These are phyloP conservation scores for Graphium colonna DNA, from an alignment of 2,888 invertebrate species.

Conservation along the genomic window DNA sequence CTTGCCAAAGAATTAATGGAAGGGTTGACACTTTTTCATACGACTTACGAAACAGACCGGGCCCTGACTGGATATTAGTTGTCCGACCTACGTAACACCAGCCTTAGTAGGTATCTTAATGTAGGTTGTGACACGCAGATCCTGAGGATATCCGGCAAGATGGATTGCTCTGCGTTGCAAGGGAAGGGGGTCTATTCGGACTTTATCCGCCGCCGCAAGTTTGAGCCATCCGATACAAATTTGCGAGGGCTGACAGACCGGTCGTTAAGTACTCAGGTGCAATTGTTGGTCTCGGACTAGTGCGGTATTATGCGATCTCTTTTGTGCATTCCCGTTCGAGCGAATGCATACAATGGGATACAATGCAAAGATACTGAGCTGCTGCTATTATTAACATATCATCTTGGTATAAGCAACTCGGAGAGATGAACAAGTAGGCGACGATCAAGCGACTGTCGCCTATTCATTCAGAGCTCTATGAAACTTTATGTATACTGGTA, in stretches of 20 bases:
- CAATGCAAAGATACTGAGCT: neutral
- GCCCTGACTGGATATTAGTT: neutral
- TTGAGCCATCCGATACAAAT: slow-evolving; percentile 38
- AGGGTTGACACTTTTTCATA: slow-evolving; percentile 8
- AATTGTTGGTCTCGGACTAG: neutral
- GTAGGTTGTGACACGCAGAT: slow-evolving; percentile 29
- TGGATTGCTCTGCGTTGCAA: slow-evolving; percentile 29
- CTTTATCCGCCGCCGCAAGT: slow-evolving; percentile 24
- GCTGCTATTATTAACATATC: too few species aligned
- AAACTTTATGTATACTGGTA: too few species aligned
- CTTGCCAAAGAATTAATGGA: slow-evolving; percentile 7
- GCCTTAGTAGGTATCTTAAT: slow-evolving; percentile 18
- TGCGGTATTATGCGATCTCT: neutral
- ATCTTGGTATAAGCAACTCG: too few species aligned
- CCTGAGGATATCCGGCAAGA: slow-evolving; percentile 30
- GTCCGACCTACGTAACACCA: slow-evolving; percentile 2
- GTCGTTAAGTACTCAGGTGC: slow-evolving; percentile 41
- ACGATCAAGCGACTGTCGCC: too few species aligned
- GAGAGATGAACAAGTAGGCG: too few species aligned
- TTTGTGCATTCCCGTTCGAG: neutral
- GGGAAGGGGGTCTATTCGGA: slow-evolving; percentile 24
- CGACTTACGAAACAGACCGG: neutral
- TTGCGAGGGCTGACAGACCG: slow-evolving; percentile 54
- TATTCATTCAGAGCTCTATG: too few species aligned
- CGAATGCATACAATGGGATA: neutral